Evolutionary conservation across 2,113 vertebrate species (phyloP).

Genomic region (Rhagologus leucostigma): DNA sequence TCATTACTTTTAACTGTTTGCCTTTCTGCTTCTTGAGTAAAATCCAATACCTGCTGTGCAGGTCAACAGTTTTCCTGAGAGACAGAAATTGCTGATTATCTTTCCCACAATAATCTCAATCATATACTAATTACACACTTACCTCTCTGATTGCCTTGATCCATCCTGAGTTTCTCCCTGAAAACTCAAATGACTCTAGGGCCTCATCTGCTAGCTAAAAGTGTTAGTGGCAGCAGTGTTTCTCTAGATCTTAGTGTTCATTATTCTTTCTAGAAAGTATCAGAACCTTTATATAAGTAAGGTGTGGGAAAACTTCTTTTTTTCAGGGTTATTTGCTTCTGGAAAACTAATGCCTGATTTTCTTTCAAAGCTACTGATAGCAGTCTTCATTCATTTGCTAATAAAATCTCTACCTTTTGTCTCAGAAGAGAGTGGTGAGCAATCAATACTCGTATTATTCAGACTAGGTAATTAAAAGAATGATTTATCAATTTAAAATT

Average conservation of each 20-base stretch:
- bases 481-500: neutral
- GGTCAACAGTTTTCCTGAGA: conserved; percentile 4
- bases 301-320: neutral
- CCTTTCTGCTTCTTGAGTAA: conserved; percentile 38
- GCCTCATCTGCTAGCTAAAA: neutral
- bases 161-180: neutral
- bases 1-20: conserved; percentile 31
- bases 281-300: neutral
- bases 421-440: neutral
- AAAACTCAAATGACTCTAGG: neutral
- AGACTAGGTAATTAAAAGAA: neutral
- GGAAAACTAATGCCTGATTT: neutral
- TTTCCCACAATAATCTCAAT: conserved; percentile 49
- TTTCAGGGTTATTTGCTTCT: neutral
- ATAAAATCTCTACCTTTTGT: neutral
- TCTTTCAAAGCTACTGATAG: neutral
- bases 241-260: neutral
- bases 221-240: neutral
- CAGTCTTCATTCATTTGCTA: neutral
- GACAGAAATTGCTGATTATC: conserved; percentile 32
- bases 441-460: neutral
- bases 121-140: conserved; percentile 13
- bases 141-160: conserved; percentile 1
- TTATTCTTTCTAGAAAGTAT: conserved; percentile 14
- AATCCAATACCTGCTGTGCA: neutral